Base-by-base conservation (phyloP, 2,888 invertebrate genomes). In the Alentia gelatinosa region DNA sequence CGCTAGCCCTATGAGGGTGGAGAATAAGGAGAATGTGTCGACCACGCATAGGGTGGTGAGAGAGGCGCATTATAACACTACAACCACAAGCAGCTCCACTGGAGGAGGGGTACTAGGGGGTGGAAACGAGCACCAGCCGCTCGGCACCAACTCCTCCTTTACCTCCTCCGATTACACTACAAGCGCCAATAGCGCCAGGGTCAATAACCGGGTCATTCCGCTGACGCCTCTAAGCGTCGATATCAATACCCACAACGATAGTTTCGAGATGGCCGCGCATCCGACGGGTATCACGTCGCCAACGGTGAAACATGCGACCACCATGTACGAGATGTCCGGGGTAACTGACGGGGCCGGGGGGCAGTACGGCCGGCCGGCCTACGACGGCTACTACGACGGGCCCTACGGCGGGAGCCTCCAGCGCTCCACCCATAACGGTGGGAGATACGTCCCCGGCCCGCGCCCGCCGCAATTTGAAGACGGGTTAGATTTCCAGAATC, bases 251-350 rank as follows among this genome's bases (percentile, higher is more conserved):
- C 89, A 50, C 19, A 63, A 50, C 89, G 63, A 63, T 19, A 37
- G 35, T n/a, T 63, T 63, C 23, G 89, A 63, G 26, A 50, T 63
- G 56, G 56, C 89, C 37, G 33, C 89, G 23, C 63, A 89, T 33
- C 89, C 89, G 19, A 79, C 42, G 12, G 19, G 47, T 7, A 79
- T 90, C 50, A 83, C 83, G n/a, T 79, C 90, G 3, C 90, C 90
- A 0, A 90, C 79, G 35, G 90, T 79, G 23, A 79, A 83, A 37
- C 90, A 90, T 33, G 47, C 42, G n/a, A 83, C 74, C 35, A 63
- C 90, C 37, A 90, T 90, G 90, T 83, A 74, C 30, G 90, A 90
- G 37, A 83, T 89, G 89, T 39, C 39, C 3, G 56, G 63, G 37
- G 23, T 89, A 39, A 74, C n/a, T 9, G 63, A 39, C 37, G 23